Evolutionary conservation across 1,140 invertebrate genomes (phyloP), one percentile per base, ranked within the genome.

Genomic region (Bombus picipes): DNA sequence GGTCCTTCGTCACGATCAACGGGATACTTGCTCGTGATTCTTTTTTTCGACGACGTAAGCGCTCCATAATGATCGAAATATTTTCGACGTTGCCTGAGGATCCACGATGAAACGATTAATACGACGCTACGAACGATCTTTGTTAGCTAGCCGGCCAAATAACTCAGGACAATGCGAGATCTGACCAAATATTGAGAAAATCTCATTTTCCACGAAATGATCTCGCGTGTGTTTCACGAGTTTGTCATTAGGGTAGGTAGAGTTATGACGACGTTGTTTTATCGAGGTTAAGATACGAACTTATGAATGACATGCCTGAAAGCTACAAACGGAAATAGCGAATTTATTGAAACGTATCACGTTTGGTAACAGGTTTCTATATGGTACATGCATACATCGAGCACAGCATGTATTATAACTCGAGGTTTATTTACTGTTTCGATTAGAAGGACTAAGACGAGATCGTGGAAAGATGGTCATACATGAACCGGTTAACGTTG

Each of bases 401-500:
- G 6, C 22, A 70, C 3, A 39, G 70, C 12, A n/a, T n/a, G 39
- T 15, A 28, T n/a, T 28, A 28, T 6, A 32, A 37, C 18, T n/a
- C 25, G 18, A 47, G 2, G 12, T 68, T 47, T 79, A 37, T 47
- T 47, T 34, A 25, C 28, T 22, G 32, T 25, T 12, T 41, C 47
- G n/a, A 72, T 15, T 3, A 12, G 47, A 79, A n/a, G 28, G 43
- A 37, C 22, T n/a, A 32, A 70, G 32, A 34, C 12, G n/a, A 62
- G 25, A 68, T 68, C 32, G 32, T n/a, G 28, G 34, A 70, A 65
- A 47, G 73, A 65, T 32, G 53, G 57, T 12, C 22, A 53, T 3
- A 66, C 65, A 65, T 43, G 73, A 87, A 92, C 90, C 91, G 90
- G 88, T 92, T 89, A 72, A 87, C 79, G 85, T 88, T 83, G 89